Conservation (phyloP, 1,140 invertebrate species). For the Zeugodacus cucurbitae region DNA sequence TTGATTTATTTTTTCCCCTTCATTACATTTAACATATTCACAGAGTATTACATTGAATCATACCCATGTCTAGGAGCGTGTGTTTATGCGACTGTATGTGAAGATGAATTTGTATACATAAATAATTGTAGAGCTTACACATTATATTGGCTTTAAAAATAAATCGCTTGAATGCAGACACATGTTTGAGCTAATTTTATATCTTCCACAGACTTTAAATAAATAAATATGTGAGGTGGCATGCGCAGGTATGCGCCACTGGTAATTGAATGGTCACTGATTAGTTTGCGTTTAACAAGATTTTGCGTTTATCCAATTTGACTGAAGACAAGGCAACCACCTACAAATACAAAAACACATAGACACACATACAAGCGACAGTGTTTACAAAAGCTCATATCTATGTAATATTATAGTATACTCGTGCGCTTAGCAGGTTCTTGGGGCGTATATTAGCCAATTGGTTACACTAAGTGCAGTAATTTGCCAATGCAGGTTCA, state of each 20-base stretch:
- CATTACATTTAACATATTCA: background rate
- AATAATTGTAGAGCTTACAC: background rate
- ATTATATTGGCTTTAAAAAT: background rate
- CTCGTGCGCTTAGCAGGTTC: background rate
- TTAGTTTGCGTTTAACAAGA: background rate
- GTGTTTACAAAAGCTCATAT: background rate
- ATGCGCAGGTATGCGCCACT: background rate
- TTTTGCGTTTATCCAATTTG: background rate
- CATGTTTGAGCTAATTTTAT: background rate
- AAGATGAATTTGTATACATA: background rate
- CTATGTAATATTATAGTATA: background rate
- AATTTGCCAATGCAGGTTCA: background rate
- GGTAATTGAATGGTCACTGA: background rate
- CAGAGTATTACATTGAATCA: background rate
- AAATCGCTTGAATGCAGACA: background rate
- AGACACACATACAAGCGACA: background rate
- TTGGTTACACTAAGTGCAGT: background rate
- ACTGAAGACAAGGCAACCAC: background rate
- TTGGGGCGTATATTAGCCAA: background rate
- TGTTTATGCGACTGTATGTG: background rate
- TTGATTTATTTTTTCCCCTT: background rate
- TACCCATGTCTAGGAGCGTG: background rate
- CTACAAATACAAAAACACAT: background rate
- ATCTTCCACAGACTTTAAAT: background rate
- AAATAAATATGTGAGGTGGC: background rate